phyloP scores from a whole-genome alignment of 2,888 invertebrate genomes.

The Malthinus flaveolus region DNA sequence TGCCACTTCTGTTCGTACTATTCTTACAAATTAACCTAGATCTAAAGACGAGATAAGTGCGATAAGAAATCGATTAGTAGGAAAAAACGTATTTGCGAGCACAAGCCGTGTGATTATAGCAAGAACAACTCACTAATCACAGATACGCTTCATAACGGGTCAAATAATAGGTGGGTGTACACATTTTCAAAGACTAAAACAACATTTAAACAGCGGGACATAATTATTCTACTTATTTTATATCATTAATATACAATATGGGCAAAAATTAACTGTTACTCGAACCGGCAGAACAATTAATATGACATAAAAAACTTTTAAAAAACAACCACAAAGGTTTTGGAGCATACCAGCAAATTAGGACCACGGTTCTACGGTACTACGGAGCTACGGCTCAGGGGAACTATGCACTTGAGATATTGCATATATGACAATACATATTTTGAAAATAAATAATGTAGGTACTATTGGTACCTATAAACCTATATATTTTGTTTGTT shows the following conservation, averaged over 20 bases:
- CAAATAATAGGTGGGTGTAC: slow-evolving; percentile 20
- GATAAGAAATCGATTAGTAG: background rate
- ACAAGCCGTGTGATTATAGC: slow-evolving; percentile 6
- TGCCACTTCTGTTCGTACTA: background rate
- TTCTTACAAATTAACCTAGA: background rate
- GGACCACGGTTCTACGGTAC: too few relatives aligned
- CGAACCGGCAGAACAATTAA: slow-evolving; percentile 3
- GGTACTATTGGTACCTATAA: too few relatives aligned
- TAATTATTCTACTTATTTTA: slow-evolving; percentile 14
- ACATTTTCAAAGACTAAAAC: slow-evolving; percentile 12
- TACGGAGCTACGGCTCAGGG: too few relatives aligned
- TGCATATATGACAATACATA: too few relatives aligned
- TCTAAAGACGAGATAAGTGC: background rate
- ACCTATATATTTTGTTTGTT: too few relatives aligned
- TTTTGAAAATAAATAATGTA: too few relatives aligned
- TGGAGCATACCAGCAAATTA: too few relatives aligned
- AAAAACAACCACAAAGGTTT: too few relatives aligned
- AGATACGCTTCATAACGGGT: slow-evolving; percentile 8
- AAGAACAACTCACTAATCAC: slow-evolving; percentile 13
- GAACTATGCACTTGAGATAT: too few relatives aligned
- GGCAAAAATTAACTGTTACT: slow-evolving; percentile 10
- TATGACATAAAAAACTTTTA: background rate
- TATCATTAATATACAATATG: slow-evolving; percentile 20
- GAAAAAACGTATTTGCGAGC: background rate
- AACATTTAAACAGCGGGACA: slow-evolving; percentile 23